These are phyloP conservation scores for Jaculus jaculus DNA, from an alignment of 2,113 vertebrate species.

Conservation along the genomic window DNA sequence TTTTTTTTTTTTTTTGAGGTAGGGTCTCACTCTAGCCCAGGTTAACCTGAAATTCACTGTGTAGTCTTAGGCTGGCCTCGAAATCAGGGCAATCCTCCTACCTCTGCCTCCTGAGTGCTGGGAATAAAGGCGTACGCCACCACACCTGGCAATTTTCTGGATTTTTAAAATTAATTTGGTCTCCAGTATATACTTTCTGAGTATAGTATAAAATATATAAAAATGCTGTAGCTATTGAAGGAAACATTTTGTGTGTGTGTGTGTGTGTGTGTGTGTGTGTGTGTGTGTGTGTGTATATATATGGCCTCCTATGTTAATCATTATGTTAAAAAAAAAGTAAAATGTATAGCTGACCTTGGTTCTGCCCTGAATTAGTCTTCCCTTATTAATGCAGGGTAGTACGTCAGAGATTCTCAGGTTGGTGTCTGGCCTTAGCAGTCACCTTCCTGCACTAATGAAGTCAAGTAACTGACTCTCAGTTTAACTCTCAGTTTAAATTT, in stretches of 20 bases:
- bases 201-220: conserved; percentile 62
- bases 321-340: conserved; percentile 83
- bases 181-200: conserved; percentile 54
- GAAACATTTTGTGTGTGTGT: conserved; percentile 74
- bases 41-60: no score
- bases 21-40: no score
- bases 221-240: conserved; percentile 78
- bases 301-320: conserved; percentile 76
- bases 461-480: conserved; percentile 57
- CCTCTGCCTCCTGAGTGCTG: no score
- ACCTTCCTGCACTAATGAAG: conserved; percentile 83
- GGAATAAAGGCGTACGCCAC: no score
- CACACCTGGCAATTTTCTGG: no score
- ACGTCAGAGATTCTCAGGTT: conserved; percentile 85
- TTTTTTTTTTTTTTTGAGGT: no score
- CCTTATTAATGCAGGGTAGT: conserved; percentile 86
- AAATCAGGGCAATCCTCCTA: no score
- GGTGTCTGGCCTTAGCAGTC: conserved; percentile 78
- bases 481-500: conserved; percentile 42
- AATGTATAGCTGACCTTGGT: conserved; percentile 86
- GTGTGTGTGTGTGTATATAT: conserved; percentile 66
- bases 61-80: no score
- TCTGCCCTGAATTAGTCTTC: conserved; percentile 86
- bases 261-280: conserved; percentile 60
- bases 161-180: conserved; percentile 53